Conservation (phyloP, 2,888 invertebrate species). For the Branchinecta sandiegonensis region DNA sequence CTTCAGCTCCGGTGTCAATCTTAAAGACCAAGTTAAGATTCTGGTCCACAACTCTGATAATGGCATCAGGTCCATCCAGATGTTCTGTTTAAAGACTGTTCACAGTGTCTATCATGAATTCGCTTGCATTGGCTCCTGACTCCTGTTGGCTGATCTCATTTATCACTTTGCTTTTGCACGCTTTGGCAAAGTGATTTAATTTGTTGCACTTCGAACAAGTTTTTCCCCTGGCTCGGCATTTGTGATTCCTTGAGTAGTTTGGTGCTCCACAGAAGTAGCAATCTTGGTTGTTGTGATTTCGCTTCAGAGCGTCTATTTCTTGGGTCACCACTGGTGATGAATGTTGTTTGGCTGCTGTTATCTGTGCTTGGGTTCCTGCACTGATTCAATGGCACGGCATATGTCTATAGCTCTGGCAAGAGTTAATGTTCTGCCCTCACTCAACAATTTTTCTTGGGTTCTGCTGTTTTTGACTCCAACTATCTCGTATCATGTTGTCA, state of each 20-base stretch:
- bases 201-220: conserved; percentile 4
- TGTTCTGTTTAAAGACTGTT: no score
- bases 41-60: no score
- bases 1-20: no score
- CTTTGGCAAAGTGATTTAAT: conserved; percentile 8
- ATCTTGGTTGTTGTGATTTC: neutral
- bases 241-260: conserved; percentile 14
- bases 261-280: conserved; percentile 15
- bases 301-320: neutral
- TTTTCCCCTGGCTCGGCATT: conserved; percentile 18
- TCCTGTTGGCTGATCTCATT: no score
- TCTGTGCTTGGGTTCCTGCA: conserved; percentile 8
- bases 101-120: no score
- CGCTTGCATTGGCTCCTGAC: no score
- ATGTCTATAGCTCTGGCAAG: conserved; percentile 8
- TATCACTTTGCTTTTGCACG: neutral
- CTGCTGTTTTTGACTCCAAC: conserved; percentile 7
- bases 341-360: conserved; percentile 11
- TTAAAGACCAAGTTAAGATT: no score
- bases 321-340: neutral
- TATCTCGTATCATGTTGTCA: conserved; percentile 2
- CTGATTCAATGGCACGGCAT: conserved; percentile 8
- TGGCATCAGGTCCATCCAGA: no score
- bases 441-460: no score
- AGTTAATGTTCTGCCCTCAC: conserved; percentile 14